Conservation (phyloP, 92 coral and sea anemone genomes). For the Phenganax stokvisi region DNA sequence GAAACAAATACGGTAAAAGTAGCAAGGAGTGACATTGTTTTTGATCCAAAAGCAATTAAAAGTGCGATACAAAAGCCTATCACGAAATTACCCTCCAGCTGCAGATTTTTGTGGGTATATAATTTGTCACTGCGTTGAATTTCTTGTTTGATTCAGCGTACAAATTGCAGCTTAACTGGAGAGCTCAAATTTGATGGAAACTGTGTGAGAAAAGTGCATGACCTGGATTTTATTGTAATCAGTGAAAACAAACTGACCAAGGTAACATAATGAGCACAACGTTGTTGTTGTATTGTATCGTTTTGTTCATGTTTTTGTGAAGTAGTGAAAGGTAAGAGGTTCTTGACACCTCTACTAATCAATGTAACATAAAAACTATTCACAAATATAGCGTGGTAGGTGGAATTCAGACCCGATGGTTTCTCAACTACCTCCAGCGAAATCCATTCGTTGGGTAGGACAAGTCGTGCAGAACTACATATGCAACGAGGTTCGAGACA, state of each 20-base stretch:
- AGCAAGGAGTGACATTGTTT: too few relatives aligned
- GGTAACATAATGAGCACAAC: background rate
- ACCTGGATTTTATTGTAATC: conserved; percentile 48
- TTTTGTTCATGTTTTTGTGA: background rate
- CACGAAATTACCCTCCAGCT: too few relatives aligned
- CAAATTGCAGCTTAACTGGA: conserved; percentile 55
- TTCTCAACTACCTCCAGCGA: conserved; percentile 5
- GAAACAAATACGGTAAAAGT: too few relatives aligned
- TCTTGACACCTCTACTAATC: background rate
- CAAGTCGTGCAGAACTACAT: conserved; percentile 22
- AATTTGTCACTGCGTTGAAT: background rate
- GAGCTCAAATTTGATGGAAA: conserved; percentile 46
- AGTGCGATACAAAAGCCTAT: too few relatives aligned
- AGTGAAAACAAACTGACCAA: background rate
- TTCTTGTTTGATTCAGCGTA: conserved; percentile 12
- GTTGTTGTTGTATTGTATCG: background rate
- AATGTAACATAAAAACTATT: background rate
- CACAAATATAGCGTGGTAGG: background rate
- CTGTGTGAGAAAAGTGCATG: conserved; percentile 51
- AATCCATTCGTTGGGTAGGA: conserved; percentile 18
- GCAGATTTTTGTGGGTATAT: background rate
- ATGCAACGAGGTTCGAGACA: conserved; percentile 32
- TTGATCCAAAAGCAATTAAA: too few relatives aligned
- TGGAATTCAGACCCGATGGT: conserved; percentile 21
- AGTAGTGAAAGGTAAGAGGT: background rate